Evolutionary conservation across 2,797 vertebrate genomes (phyloP).

Genomic region (Carduelis carduelis): DNA sequence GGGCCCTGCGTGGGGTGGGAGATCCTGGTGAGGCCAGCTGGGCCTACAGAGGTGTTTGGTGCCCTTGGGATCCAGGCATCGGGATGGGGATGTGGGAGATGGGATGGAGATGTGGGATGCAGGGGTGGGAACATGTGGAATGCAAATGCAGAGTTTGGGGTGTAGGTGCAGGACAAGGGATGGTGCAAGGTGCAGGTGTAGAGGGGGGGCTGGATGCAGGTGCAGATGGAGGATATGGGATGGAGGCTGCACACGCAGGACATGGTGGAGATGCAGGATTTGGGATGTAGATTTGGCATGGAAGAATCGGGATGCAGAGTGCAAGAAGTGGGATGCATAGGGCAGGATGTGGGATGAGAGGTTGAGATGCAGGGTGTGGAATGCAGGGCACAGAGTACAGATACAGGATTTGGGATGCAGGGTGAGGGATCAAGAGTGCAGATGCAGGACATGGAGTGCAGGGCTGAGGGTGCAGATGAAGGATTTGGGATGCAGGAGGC

Average conservation of each 20-base stretch:
- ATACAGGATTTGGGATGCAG: neutral
- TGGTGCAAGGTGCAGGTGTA: neutral
- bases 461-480: neutral
- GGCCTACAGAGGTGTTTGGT: accelerated
- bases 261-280: neutral
- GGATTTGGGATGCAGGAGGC: neutral
- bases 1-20: neutral
- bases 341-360: neutral
- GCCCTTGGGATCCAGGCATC: accelerated
- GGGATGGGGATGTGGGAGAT: neutral
- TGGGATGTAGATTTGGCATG: neutral
- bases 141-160: neutral
- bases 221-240: neutral
- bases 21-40: accelerated
- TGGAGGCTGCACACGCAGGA: neutral
- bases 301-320: neutral
- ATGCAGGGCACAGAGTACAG: neutral
- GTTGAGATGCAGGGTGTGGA: neutral
- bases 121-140: neutral
- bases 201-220: no score
- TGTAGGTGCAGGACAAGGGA: neutral
- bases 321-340: neutral
- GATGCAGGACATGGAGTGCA: neutral
- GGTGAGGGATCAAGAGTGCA: neutral
- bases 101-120: no score